Base-by-base conservation (phyloP, 2,113 vertebrate genomes). In the Mormyrus iriodes region DNA sequence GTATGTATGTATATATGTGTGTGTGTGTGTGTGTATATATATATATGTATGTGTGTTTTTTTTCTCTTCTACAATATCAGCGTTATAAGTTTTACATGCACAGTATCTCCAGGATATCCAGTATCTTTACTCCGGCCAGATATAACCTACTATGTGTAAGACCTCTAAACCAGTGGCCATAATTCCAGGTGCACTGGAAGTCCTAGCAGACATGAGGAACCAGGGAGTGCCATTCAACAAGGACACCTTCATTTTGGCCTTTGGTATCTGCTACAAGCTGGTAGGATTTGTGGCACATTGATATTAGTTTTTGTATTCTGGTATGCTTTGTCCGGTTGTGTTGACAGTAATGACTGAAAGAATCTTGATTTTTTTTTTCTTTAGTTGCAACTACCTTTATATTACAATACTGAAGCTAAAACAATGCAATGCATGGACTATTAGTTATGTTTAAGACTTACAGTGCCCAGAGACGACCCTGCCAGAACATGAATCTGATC, bases 241-340 rank as follows among this genome's bases (percentile, higher is more conserved):
- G 93, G 96, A 98, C 87, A 98, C 97, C 12, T 94, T 96, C n/a
- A 90, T 92, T 0, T 94, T 99, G 91, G 97, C 96, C 31, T 94
- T 93, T 93, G 98, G 94, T 44, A 94, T 95, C 93, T 99, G 97
- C 94, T 99, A 98, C 94, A 98, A 98, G 94, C 88, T 98, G 96
- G 98, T 98, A 95, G 95, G 93, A 82, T 44, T 86, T 44, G 61
- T 51, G 65, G 13, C 8, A 19, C 44, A 10, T 89, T 31, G 21
- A 4, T 69, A 39, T 49, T 27, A 10, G n/a, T 4, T 69, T 65
- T 69, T 31, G 61, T 9, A 48, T 48, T 51, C 24, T 85, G 83
- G 44, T 24, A 49, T 85, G 46, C 10, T n/a, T 85, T 49, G 39
- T 15, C 13, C 69, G 17, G 69, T 39, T 76, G 69, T 39, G 31